Percentiles rank a stretch among this genome's conserved stretches.
Evolutionary conservation across 2,888 invertebrate species (phyloP).

Genomic region (Zaprionus lineosus): DNA sequence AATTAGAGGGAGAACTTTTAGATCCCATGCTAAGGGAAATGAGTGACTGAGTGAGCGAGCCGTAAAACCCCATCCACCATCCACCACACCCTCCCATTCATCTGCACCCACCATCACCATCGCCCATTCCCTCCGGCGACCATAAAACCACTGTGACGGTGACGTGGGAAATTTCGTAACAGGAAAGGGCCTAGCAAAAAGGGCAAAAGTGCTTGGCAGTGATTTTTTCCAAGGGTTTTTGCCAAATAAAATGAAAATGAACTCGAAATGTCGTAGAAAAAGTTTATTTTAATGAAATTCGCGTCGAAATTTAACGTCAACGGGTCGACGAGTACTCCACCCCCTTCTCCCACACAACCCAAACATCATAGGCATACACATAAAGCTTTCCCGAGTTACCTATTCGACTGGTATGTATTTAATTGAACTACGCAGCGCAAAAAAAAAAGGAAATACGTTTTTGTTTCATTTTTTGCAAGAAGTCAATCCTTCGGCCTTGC

Average conservation of each 20-base stretch:
- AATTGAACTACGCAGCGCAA: neutral
- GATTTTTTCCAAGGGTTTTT: conserved; percentile 60
- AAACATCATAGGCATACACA: neutral
- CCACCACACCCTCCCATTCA: too few species aligned
- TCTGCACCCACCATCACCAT: too few species aligned
- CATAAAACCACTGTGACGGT: conserved; percentile 61
- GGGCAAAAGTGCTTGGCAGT: conserved; percentile 66
- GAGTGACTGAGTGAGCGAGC: conserved; percentile 61
- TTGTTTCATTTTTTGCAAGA: too few species aligned
- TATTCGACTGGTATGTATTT: neutral
- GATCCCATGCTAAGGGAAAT: conserved; percentile 53
- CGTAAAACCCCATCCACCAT: conserved; percentile 61
- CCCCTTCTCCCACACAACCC: neutral
- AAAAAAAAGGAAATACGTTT: too few species aligned
- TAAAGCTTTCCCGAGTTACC: neutral
- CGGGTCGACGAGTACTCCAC: conserved; percentile 12
- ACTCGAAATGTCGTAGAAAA: conserved; percentile 70
- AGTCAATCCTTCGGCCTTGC: too few species aligned
- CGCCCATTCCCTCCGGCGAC: too few species aligned
- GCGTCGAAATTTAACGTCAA: conserved; percentile 73
- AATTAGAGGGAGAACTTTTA: conserved; percentile 55
- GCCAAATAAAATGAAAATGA: conserved; percentile 74
- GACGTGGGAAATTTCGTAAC: conserved; percentile 32
- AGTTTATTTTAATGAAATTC: conserved; percentile 77
- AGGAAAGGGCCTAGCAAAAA: too few species aligned